These are phyloP conservation scores for Regulus satrapa DNA, from an alignment of 2,113 vertebrate genomes.

Conservation along the genomic window DNA sequence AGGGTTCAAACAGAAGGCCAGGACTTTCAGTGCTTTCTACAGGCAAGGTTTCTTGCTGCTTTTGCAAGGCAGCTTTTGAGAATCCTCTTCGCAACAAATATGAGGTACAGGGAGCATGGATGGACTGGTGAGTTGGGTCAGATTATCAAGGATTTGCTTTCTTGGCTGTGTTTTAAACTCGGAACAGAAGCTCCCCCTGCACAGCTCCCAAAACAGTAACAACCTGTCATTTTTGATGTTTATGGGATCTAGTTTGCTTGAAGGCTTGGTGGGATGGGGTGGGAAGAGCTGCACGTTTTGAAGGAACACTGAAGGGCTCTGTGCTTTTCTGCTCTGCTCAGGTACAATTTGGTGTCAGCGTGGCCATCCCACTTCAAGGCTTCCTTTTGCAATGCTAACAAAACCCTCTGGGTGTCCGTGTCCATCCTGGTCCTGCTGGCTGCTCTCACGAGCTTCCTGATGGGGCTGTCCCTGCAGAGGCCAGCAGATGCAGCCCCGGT, in stretches of 20 bases:
- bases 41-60: not conserved
- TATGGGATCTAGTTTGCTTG: not conserved
- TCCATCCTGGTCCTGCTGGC: conserved; percentile 79
- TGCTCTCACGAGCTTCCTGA: conserved; percentile 82
- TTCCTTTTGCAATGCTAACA: conserved; percentile 65
- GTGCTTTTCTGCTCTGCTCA: not conserved
- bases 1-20: not conserved
- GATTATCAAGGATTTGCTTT: not conserved
- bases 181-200: not conserved
- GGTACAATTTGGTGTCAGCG: not conserved
- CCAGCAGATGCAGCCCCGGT: conserved; percentile 84
- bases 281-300: not conserved
- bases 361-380: conserved; percentile 47
- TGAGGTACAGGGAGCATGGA: not conserved
- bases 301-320: not conserved
- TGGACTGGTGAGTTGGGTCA: not conserved
- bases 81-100: not conserved
- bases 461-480: conserved; percentile 83
- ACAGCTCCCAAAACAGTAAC: not conserved
- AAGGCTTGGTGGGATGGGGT: not conserved
- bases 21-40: not conserved
- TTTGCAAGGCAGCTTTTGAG: not conserved
- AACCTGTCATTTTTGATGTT: no score
- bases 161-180: not conserved
- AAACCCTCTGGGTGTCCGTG: conserved; percentile 78